Percentiles rank a stretch among this genome's conserved stretches.
Conservation (phyloP, 2,888 invertebrate species). For the Amiota communis region DNA sequence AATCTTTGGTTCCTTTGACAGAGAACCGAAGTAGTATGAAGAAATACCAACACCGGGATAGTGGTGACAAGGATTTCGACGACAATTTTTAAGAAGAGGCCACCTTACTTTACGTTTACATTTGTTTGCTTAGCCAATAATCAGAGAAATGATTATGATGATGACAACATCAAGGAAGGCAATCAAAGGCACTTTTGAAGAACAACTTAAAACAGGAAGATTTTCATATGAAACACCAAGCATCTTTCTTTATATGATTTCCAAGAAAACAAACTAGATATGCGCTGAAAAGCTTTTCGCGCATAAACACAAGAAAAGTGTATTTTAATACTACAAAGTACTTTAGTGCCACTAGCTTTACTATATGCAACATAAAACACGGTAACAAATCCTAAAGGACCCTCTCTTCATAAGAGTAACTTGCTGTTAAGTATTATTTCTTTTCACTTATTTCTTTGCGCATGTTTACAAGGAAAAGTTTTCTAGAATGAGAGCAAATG, state of each 20-base stretch:
- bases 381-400: constrained; percentile 42
- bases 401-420: constrained; percentile 41
- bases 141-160: not conserved
- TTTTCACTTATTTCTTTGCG: constrained; percentile 56
- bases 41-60: not conserved
- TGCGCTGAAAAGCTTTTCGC: too few species aligned
- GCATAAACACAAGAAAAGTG: too few species aligned
- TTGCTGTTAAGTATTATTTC: constrained; percentile 64
- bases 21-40: not conserved
- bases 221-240: too few species aligned
- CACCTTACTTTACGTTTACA: not conserved
- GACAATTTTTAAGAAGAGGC: constrained; percentile 16
- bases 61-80: constrained; percentile 11
- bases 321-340: too few species aligned
- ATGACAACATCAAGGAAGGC: not conserved
- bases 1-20: too few species aligned
- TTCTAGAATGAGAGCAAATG: too few species aligned
- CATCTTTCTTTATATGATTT: too few species aligned
- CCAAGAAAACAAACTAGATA: too few species aligned
- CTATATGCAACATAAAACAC: constrained; percentile 31
- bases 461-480: too few species aligned
- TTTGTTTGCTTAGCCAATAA: constrained; percentile 3
- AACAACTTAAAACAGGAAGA: not conserved
- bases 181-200: constrained; percentile 12
- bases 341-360: too few species aligned